A percentile compares a stretch with the other conserved stretches of the same genome.
Conservation (phyloP, 2,888 invertebrate genomes). For the Dryomyza anilis region DNA sequence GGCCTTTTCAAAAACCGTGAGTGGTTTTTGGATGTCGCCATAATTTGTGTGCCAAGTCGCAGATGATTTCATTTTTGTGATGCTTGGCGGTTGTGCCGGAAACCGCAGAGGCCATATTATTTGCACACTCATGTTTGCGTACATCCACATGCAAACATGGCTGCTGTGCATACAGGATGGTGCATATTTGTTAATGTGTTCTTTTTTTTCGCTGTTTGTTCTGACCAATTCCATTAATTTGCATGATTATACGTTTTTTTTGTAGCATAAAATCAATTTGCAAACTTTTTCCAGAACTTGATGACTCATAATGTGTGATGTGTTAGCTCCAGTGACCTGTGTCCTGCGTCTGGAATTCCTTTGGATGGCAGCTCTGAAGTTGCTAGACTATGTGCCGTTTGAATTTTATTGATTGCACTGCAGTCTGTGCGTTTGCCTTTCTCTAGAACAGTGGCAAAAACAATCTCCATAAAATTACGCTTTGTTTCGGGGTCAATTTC, state of each 20-base stretch:
- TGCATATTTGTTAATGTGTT: not conserved
- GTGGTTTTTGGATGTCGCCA: conserved; percentile 8
- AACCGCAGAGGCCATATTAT: conserved; percentile 4
- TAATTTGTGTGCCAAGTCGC: not conserved
- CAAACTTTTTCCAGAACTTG: too few species aligned
- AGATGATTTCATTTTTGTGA: not conserved
- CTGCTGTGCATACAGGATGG: not conserved
- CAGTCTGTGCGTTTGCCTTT: not conserved
- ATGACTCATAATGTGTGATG: not conserved
- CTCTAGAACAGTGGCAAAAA: too few species aligned
- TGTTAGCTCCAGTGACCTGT: too few species aligned
- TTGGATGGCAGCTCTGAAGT: not conserved
- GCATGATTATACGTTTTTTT: conserved; percentile 4
- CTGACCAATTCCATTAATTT: conserved; percentile 22
- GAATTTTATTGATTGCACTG: not conserved
- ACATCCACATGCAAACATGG: not conserved
- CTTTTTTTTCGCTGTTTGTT: conserved; percentile 5
- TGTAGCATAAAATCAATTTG: not conserved
- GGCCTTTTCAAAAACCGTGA: not conserved
- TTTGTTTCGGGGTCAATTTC: conserved; percentile 2
- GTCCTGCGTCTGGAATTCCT: too few species aligned
- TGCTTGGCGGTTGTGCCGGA: not conserved
- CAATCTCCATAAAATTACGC: too few species aligned
- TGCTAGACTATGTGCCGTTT: not conserved
- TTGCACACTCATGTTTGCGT: not conserved